phyloP scores from a whole-genome alignment of 1,140 invertebrate species.

The Oryctes rhinoceros region DNA sequence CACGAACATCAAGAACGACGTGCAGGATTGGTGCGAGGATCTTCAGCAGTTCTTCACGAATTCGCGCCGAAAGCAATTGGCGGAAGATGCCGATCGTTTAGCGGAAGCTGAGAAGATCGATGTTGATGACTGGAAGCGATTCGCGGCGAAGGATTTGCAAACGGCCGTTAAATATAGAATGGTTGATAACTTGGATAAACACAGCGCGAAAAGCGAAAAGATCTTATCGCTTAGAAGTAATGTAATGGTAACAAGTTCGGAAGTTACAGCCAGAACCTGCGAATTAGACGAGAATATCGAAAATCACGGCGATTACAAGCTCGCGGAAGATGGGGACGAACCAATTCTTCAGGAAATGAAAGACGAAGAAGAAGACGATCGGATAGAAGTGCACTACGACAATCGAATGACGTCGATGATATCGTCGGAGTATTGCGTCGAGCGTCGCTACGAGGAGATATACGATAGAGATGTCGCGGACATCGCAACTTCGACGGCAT shows the following conservation, averaged over 20 bases:
- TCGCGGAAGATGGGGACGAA: background rate
- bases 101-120: background rate
- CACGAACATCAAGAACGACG: background rate
- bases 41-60: conserved; percentile 24
- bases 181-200: background rate
- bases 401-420: background rate
- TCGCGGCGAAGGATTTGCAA: background rate
- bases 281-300: no score
- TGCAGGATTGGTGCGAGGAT: background rate
- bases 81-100: background rate
- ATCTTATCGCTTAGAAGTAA: no score
- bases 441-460: background rate
- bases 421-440: background rate
- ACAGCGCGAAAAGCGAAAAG: background rate
- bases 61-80: background rate
- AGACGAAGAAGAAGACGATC: background rate
- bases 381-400: background rate
- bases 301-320: no score
- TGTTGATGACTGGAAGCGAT: conserved; percentile 10
- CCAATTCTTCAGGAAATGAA: background rate
- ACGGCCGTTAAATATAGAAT: no score
- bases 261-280: no score
- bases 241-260: no score
- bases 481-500: background rate
- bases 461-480: no score